A percentile compares a stretch with the other conserved stretches of the same genome.
phyloP scores from a whole-genome alignment of 2,888 invertebrate species.

The Phaedon cochleariae region DNA sequence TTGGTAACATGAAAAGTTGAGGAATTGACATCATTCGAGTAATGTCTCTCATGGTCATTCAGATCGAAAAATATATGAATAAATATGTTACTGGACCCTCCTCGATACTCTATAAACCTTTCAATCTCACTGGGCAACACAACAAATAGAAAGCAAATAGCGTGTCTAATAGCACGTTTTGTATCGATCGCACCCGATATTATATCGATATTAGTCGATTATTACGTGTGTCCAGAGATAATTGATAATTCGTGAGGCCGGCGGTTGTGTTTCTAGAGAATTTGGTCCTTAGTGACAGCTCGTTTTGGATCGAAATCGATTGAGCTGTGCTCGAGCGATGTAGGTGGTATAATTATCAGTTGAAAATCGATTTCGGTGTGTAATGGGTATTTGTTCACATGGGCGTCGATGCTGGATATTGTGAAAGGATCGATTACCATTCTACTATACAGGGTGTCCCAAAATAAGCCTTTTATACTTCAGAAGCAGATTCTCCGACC shows the following conservation, averaged over 20 bases:
- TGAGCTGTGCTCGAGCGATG: conserved; percentile 24
- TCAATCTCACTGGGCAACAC: conserved; percentile 26
- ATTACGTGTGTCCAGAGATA: conserved; percentile 42
- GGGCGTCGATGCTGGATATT: conserved; percentile 19
- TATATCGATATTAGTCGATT: conserved; percentile 46
- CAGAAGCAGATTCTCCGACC: no score
- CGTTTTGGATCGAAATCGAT: conserved; percentile 22
- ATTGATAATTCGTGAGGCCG: conserved; percentile 40
- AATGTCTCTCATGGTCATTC: no score
- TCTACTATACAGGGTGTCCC: no score
- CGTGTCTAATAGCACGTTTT: conserved; percentile 40
- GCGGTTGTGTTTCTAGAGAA: conserved; percentile 13
- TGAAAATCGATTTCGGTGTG: conserved; percentile 42
- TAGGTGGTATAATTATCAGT: conserved; percentile 42
- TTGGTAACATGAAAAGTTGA: no score
- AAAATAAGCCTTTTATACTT: no score
- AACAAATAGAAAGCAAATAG: conserved; percentile 40
- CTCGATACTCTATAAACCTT: conserved; percentile 16
- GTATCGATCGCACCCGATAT: conserved; percentile 44
- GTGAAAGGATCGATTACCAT: conserved; percentile 6
- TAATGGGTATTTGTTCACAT: conserved; percentile 41
- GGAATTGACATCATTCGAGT: no score
- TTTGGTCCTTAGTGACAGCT: conserved; percentile 23
- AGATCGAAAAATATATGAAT: no score
- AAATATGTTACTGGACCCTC: neutral